A percentile compares a stretch with the other conserved stretches of the same genome.
phyloP scores from a whole-genome alignment of 2,113 vertebrate genomes.

The Syrrhaptes paradoxus region DNA sequence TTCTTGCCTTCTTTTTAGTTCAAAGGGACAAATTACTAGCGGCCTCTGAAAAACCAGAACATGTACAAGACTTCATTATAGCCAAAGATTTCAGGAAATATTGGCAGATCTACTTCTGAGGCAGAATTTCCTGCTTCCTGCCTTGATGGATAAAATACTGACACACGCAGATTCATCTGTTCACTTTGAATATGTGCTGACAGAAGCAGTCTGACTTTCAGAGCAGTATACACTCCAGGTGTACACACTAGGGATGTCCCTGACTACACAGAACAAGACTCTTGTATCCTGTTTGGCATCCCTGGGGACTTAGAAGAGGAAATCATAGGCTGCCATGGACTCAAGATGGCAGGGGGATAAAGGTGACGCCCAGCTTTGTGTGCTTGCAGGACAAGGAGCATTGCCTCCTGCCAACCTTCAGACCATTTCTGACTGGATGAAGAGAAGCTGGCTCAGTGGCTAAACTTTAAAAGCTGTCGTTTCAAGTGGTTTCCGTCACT shows the following conservation, averaged over 20 bases:
- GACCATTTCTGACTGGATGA: neutral
- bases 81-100: slow-evolving; percentile 63
- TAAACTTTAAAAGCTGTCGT: neutral
- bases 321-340: neutral
- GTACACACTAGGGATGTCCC: slow-evolving; percentile 21
- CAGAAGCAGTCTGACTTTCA: slow-evolving; percentile 49
- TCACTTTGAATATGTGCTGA: slow-evolving; percentile 59
- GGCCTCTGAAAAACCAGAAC: slow-evolving; percentile 1
- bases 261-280: neutral
- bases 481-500: neutral
- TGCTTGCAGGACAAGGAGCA: neutral
- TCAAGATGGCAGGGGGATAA: neutral
- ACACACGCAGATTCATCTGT: slow-evolving; percentile 39
- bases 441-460: neutral
- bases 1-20: slow-evolving; percentile 30
- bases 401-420: neutral
- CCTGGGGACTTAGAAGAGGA: neutral
- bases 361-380: neutral
- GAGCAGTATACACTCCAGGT: slow-evolving; percentile 19
- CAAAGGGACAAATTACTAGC: neutral
- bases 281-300: slow-evolving; percentile 45
- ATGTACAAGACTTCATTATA: neutral
- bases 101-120: slow-evolving; percentile 55
- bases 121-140: slow-evolving; percentile 73
- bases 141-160: slow-evolving; percentile 49